Evolutionary conservation across 2,113 vertebrate genomes (phyloP).

Genomic region (Psilopogon haemacephalus): DNA sequence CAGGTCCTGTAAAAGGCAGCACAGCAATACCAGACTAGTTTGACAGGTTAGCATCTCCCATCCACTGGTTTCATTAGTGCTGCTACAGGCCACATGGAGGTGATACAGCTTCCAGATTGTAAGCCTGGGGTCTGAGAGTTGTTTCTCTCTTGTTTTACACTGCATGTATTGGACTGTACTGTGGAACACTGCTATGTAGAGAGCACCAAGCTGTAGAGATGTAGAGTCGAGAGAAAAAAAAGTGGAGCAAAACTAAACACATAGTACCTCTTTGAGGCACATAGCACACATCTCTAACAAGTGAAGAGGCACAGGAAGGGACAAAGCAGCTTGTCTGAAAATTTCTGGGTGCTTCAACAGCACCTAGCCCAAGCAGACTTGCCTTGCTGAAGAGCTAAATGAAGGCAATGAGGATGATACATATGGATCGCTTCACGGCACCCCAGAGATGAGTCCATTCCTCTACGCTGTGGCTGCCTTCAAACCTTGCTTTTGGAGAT

Average conservation of each 20-base stretch:
- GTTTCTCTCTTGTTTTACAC: not conserved
- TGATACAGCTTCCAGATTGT: not conserved
- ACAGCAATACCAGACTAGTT: not conserved
- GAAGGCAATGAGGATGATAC: not conserved
- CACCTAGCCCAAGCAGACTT: not conserved
- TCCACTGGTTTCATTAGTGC: not conserved
- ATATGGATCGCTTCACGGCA: not conserved
- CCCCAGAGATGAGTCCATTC: not conserved
- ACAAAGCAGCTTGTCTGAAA: not conserved
- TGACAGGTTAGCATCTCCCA: not conserved
- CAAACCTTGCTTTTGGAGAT: not conserved
- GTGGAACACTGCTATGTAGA: not conserved
- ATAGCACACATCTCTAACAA: not conserved
- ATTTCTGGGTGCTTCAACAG: not conserved
- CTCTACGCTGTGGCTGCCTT: not conserved
- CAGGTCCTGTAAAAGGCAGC: not conserved
- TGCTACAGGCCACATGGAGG: not conserved
- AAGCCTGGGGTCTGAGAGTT: not conserved
- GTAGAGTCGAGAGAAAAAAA: not conserved
- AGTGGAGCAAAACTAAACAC: not conserved
- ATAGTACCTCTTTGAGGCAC: not conserved
- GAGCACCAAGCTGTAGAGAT: not conserved
- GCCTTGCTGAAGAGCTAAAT: not conserved
- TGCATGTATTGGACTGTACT: not conserved
- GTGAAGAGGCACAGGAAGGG: not conserved